Evolutionary conservation across 2,797 vertebrate species (phyloP).

Genomic region (Graptemys geographica): DNA sequence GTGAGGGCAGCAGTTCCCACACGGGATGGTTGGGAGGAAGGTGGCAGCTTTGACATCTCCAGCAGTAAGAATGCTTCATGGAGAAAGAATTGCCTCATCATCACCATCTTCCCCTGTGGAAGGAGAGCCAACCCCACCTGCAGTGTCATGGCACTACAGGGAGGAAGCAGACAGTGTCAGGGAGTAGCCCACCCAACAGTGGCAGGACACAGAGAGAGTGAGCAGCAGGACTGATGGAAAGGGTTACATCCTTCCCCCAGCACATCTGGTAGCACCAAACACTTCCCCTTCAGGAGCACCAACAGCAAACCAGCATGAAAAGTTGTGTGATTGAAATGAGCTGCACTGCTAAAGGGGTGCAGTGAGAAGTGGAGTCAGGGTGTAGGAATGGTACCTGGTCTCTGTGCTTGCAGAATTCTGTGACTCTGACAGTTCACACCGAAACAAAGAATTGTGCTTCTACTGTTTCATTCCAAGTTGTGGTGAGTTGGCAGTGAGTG

Average conservation of each 20-base stretch:
- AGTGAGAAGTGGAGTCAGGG: accelerated
- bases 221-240: background rate
- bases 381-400: accelerated
- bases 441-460: background rate
- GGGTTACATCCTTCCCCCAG: background rate
- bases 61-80: background rate
- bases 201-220: background rate
- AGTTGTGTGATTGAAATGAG: background rate
- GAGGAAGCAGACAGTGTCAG: background rate
- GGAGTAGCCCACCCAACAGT: background rate
- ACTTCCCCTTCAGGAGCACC: background rate
- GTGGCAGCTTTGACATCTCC: background rate
- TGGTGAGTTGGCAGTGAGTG: background rate
- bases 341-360: background rate
- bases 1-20: background rate
- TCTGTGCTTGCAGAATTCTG: background rate
- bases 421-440: background rate
- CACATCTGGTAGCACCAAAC: accelerated
- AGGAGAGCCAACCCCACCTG: background rate
- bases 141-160: background rate
- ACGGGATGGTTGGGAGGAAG: background rate
- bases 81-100: background rate
- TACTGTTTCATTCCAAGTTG: background rate
- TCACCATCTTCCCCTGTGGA: background rate
- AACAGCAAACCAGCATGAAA: background rate